These are phyloP conservation scores for Aix galericulata DNA, from an alignment of 2,113 vertebrate species.

Conservation along the genomic window DNA sequence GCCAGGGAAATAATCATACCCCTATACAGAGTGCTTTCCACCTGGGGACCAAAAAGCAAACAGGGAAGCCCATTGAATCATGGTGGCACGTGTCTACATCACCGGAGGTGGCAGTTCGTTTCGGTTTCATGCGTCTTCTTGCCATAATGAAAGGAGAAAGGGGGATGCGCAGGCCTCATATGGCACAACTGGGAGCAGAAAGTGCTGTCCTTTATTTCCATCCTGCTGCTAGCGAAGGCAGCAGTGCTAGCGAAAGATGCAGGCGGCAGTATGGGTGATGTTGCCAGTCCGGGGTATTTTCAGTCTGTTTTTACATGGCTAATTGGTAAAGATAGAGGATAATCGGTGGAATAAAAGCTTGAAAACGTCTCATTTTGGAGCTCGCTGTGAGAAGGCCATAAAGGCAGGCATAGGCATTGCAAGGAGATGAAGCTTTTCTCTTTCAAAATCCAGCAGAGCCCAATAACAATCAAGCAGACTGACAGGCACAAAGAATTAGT, in stretches of 20 bases:
- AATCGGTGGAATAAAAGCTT: neutral
- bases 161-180: neutral
- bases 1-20: neutral
- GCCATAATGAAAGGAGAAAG: neutral
- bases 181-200: neutral
- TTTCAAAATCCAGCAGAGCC: neutral
- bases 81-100: neutral
- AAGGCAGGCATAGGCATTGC: neutral
- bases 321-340: neutral
- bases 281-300: neutral
- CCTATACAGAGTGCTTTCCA: neutral
- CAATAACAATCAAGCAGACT: slow-evolving; percentile 27
- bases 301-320: neutral
- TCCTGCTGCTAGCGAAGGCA: neutral
- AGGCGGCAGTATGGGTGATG: neutral
- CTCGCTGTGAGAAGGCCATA: neutral
- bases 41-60: neutral
- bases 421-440: neutral
- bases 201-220: neutral
- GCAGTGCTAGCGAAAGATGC: neutral
- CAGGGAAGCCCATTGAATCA: neutral
- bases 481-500: neutral
- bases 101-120: neutral
- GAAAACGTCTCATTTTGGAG: slow-evolving; percentile 10
- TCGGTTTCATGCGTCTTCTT: neutral